phyloP scores from a whole-genome alignment of 1,140 invertebrate species.

The Panagrolaimus sp. region DNA sequence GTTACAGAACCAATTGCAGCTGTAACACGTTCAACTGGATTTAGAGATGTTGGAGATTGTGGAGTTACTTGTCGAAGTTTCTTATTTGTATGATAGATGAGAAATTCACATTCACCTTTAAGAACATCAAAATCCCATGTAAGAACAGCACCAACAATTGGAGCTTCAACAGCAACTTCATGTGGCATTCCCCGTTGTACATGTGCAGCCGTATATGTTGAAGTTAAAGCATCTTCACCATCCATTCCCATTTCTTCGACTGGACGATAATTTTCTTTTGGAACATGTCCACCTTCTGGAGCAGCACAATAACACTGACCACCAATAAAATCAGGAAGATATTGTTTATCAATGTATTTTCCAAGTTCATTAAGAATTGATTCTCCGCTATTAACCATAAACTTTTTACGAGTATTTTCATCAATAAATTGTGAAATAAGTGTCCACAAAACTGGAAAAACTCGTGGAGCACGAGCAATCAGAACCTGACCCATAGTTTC shows the following conservation, averaged over 20 bases:
- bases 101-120: conserved; percentile 78
- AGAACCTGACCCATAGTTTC: conserved; percentile 83
- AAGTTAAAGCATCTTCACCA: conserved; percentile 61
- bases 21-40: conserved; percentile 53
- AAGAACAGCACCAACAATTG: conserved; percentile 78
- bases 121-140: conserved; percentile 96
- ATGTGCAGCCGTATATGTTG: conserved; percentile 42
- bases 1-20: conserved; percentile 35
- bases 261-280: conserved; percentile 77
- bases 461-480: conserved; percentile 78
- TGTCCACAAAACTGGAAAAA: conserved; percentile 94
- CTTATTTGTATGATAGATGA: conserved; percentile 68
- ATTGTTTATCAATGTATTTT: conserved; percentile 78
- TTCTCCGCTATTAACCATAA: conserved; percentile 61
- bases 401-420: conserved; percentile 87
- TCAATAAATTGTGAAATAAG: conserved; percentile 93
- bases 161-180: conserved; percentile 68
- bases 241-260: conserved; percentile 66
- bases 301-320: conserved; percentile 77
- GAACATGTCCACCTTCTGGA: conserved; percentile 78
- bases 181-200: conserved; percentile 45
- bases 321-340: conserved; percentile 83
- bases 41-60: conserved; percentile 43
- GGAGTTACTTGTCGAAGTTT: conserved; percentile 59
- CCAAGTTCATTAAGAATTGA: conserved; percentile 62